These are phyloP conservation scores for Gadus chalcogrammus DNA, from an alignment of 2,113 vertebrate genomes.

Conservation along the genomic window DNA sequence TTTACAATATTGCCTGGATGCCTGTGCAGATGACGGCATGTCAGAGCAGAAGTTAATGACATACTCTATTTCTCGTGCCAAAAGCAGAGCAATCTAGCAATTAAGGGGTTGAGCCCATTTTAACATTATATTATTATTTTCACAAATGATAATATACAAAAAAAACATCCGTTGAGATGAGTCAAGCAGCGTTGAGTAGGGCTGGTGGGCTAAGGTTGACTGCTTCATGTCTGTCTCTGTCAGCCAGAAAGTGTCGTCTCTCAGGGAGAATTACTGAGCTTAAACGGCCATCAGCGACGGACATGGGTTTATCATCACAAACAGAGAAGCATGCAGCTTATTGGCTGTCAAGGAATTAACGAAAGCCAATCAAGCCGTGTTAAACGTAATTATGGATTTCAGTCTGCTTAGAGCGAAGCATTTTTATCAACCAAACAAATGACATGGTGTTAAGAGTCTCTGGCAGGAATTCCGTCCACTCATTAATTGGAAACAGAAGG, in stretches of 20 bases:
- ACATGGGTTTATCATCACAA: not conserved
- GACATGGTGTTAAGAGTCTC: too few species aligned
- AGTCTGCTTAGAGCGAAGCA: slow-evolving; percentile 5
- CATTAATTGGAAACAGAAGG: too few species aligned
- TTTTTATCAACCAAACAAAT: slow-evolving; percentile 5
- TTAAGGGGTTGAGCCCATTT: not conserved
- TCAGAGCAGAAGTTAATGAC: not conserved
- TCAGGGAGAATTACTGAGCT: slow-evolving; percentile 44
- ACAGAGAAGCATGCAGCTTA: slow-evolving; percentile 5
- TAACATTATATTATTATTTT: not conserved
- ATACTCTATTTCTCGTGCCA: not conserved
- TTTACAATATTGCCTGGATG: too few species aligned
- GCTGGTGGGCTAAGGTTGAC: not conserved
- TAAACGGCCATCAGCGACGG: slow-evolving; percentile 38
- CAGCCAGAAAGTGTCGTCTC: slow-evolving; percentile 13
- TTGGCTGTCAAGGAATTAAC: slow-evolving; percentile 41
- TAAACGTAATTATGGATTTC: slow-evolving; percentile 22
- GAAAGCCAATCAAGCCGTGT: slow-evolving; percentile 28
- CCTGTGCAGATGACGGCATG: not conserved
- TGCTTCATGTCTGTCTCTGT: not conserved
- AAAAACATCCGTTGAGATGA: not conserved
- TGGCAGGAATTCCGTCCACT: too few species aligned
- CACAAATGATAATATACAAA: not conserved
- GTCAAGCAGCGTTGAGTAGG: not conserved
- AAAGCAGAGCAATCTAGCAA: not conserved